Conservation (phyloP, 2,888 invertebrate genomes). For the Labia minor region DNA sequence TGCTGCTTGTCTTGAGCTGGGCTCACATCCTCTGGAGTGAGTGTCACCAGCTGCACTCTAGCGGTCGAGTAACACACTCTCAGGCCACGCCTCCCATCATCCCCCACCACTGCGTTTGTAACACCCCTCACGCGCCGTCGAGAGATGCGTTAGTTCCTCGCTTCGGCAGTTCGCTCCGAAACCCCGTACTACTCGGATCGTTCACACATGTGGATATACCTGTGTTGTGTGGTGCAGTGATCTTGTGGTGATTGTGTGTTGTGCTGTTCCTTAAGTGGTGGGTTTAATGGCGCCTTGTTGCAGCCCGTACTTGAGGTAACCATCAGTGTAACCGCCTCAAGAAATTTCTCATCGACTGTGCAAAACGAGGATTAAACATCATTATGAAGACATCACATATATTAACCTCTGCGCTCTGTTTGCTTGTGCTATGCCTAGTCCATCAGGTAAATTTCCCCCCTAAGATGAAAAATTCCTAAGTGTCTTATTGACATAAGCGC, state of each 20-base stretch:
- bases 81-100: neutral
- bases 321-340: neutral
- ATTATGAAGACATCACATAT: neutral
- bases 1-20: neutral
- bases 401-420: conserved; percentile 1
- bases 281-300: conserved; percentile 13
- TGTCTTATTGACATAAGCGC: neutral
- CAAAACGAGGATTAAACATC: neutral
- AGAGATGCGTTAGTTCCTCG: neutral
- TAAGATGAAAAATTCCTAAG: neutral
- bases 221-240: conserved; percentile 6
- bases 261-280: neutral
- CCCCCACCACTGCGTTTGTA: neutral
- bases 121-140: neutral
- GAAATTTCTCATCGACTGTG: neutral
- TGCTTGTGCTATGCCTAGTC: neutral
- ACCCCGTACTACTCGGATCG: conserved; percentile 1
- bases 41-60: neutral
- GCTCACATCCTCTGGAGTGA: neutral
- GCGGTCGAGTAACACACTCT: neutral
- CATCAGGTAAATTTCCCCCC: conserved; percentile 6
- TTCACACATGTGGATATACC: neutral
- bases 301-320: conserved; percentile 7
- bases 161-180: conserved; percentile 13
- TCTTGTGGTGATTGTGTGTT: conserved; percentile 3